Percentiles rank a stretch among this genome's conserved stretches.
These are phyloP conservation scores for Gasterosteus aculeatus DNA, from an alignment of 2,113 vertebrate genomes.

Conservation along the genomic window DNA sequence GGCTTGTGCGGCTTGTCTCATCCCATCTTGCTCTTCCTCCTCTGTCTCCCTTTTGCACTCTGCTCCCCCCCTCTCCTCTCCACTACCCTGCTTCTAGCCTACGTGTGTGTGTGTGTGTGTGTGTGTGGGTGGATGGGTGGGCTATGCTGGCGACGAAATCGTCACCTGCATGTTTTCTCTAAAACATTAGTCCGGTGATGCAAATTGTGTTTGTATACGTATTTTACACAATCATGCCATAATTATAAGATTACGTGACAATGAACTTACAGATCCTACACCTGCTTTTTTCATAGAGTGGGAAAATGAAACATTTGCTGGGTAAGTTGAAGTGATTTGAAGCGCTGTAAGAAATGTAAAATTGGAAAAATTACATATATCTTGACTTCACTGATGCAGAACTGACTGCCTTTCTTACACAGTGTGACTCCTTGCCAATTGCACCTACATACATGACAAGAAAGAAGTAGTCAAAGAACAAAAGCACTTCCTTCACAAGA, in stretches of 20 bases:
- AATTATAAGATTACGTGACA: slow-evolving; percentile 6
- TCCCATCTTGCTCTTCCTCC: slow-evolving; percentile 72
- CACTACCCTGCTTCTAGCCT: slow-evolving; percentile 43
- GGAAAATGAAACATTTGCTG: slow-evolving; percentile 14
- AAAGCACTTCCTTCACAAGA: slow-evolving; percentile 69
- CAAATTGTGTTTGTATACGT: slow-evolving; percentile 34
- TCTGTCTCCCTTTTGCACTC: slow-evolving; percentile 52
- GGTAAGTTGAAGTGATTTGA: slow-evolving; percentile 34
- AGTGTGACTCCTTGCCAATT: slow-evolving; percentile 41
- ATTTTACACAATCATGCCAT: slow-evolving; percentile 17
- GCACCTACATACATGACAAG: slow-evolving; percentile 59
- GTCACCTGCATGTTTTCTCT: slow-evolving; percentile 24
- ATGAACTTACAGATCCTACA: neutral
- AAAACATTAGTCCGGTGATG: slow-evolving; percentile 28
- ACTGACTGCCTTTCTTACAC: slow-evolving; percentile 24
- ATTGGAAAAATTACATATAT: slow-evolving; percentile 17
- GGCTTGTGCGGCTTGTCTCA: slow-evolving; percentile 78
- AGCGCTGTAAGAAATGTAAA: slow-evolving; percentile 15
- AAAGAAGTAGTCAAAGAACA: slow-evolving; percentile 63
- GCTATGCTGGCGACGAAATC: slow-evolving; percentile 35
- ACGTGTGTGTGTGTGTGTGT: slow-evolving; percentile 19
- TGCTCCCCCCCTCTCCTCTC: slow-evolving; percentile 15
- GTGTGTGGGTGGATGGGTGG: neutral
- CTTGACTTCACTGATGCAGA: slow-evolving; percentile 17
- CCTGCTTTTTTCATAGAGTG: slow-evolving; percentile 12